Evolutionary conservation across 92 coral and sea anemone genomes (phyloP), one percentile per base, ranked within the genome.

Genomic region (Phenganax subtilis): DNA sequence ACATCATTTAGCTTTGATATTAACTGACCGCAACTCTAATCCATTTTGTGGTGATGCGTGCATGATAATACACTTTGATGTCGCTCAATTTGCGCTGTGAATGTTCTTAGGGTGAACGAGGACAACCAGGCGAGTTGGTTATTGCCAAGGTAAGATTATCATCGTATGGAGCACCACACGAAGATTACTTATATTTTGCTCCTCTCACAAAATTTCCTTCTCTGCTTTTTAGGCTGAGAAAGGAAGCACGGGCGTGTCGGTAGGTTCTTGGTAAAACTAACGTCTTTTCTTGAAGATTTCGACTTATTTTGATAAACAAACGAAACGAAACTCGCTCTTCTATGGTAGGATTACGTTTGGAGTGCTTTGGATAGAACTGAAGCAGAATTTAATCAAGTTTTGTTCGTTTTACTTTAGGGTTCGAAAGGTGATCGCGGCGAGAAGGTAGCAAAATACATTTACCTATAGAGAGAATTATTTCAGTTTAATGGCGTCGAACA

Each of bases 401-500:
- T 56, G 44, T 53, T 53, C 15, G 0, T 44, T 53, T 10, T 53
- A 71, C 16, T 20, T 11, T 68, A 82, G 86, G 86, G 86, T n/a
- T 27, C 14, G 11, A 56, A 56, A 30, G 86, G 86, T 37, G 15
- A 47, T 3, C 27, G 51, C 12, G 86, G 86, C 52, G 72, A 56
- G n/a, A 82, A 82, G 86, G 86, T 82, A 10, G 30, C 7, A 47
- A 76, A 61, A 61, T 61, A 61, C 20, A 61, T 61, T 1, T 9
- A 7, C 8, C 3, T 15, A 1, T 8, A 14, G 67, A 61, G 67
- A 61, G 25, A 61, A 7, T 61, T 28, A 61, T 61, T 14, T 6
- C 67, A 17, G 67, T 17, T 17, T 61, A 17, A 37, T 37, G 3
- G 47, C 47, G 47, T 1, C 47, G 47, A 37, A 0, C 47, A 37